Base-by-base conservation (phyloP, 2,797 vertebrate genomes). In the Eulemur rubriventer region DNA sequence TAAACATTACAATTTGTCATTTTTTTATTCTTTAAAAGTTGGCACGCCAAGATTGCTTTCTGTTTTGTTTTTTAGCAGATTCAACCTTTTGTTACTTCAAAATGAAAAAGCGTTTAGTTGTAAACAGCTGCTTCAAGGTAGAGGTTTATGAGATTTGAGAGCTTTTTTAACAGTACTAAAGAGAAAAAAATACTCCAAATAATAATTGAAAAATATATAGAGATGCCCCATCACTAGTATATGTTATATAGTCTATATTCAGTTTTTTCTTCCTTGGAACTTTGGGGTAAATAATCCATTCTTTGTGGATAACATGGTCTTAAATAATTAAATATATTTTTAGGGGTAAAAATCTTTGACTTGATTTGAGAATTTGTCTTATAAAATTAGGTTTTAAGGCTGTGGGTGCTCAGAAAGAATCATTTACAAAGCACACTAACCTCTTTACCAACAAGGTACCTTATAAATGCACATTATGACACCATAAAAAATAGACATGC, bases 21-120 rank as follows among this genome's bases (percentile, higher is more conserved):
- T 70, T 88, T 73, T 73, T 65, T 59, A 43, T 82, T 83, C n/a
- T 70, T 89, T 92, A 57, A 35, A 87, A 94, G 20, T 88, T 93
- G 61, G 35, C 63, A 48, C 55, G 30, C 55, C 70, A 7, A 52
- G 38, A 70, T 72, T 92, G 24, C 4, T 33, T 78, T 55, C 17
- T 65, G 6, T 14, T 33, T 63, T 87, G 10, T 4, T n/a, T 76
- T 91, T 94, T 43, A 94, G 41, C 48, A 84, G n/a, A 90, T 83
- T 92, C 72, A 65, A 48, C 43, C n/a, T 85, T 14, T 80, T 73
- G 50, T 81, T 92, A 89, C 80, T 70, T 75, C n/a, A 43, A 80
- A 79, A 41, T 92, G 18, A 46, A 72, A 87, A 88, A 95, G 73
- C 6, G 38, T 8, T 88, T 59, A 95, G 43, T 69, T 82, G 30